A percentile compares a stretch with the other conserved stretches of the same genome.
Evolutionary conservation across 2,888 invertebrate species (phyloP).

Genomic region (Eugnorisma glareosa): DNA sequence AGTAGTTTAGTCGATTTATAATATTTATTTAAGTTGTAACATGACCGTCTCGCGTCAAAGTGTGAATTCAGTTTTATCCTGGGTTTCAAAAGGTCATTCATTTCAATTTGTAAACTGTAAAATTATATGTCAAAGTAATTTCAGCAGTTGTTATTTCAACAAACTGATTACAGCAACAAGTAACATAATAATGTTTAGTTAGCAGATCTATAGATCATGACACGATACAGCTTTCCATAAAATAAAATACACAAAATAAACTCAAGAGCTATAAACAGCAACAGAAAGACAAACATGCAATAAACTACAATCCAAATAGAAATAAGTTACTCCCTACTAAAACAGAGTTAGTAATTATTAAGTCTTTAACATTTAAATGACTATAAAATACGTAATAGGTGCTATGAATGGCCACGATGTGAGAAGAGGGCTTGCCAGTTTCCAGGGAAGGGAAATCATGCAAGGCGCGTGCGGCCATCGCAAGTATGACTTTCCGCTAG

Average conservation of each 20-base stretch:
- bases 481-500: slow-evolving; percentile 53
- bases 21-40: neutral
- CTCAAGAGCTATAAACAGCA: neutral
- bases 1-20: neutral
- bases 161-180: neutral
- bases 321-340: slow-evolving; percentile 34
- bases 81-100: too few species aligned
- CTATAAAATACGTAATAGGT: slow-evolving; percentile 36
- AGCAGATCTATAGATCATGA: neutral
- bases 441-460: slow-evolving; percentile 70
- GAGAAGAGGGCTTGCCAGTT: slow-evolving; percentile 51
- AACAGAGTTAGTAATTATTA: slow-evolving; percentile 32
- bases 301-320: slow-evolving; percentile 40
- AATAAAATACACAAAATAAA: slow-evolving; percentile 14
- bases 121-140: neutral
- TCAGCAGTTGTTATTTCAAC: neutral
- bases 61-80: neutral
- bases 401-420: slow-evolving; percentile 47
- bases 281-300: slow-evolving; percentile 2
- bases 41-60: neutral
- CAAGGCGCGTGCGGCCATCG: slow-evolving; percentile 64
- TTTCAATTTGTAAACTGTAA: neutral
- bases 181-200: neutral
- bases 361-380: slow-evolving; percentile 34
- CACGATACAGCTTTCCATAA: neutral